Conservation (phyloP, 2,797 vertebrate genomes). For the Myotis myotis region DNA sequence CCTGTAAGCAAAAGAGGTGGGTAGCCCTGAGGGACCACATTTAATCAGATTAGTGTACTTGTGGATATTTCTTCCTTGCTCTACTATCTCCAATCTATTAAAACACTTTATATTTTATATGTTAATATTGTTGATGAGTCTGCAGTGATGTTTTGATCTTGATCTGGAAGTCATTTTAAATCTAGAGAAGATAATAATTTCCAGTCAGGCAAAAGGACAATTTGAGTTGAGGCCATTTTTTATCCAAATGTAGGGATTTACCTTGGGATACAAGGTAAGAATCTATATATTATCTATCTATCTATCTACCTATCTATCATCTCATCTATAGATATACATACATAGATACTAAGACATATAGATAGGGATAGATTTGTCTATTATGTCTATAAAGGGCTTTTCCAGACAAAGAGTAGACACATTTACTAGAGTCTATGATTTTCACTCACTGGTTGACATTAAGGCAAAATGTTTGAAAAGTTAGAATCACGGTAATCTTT, state of each 20-base stretch:
- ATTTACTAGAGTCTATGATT: not conserved
- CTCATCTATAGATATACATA: not conserved
- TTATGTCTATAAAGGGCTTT: not conserved
- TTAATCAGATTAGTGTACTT: not conserved
- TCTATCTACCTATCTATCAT: not conserved
- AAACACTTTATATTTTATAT: not conserved
- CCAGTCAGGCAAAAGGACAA: not conserved
- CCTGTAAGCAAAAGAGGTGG: not conserved
- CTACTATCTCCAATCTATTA: not conserved
- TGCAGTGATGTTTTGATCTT: not conserved
- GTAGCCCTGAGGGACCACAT: not conserved
- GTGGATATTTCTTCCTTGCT: not conserved
- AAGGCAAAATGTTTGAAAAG: not conserved
- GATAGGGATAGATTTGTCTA: not conserved
- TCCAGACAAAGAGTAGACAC: not conserved
- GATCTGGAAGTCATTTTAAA: not conserved
- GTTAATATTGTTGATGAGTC: not conserved
- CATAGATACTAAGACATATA: not conserved
- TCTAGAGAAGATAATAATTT: not conserved
- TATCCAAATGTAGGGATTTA: not conserved
- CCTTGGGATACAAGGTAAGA: not conserved
- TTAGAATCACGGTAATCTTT: not conserved
- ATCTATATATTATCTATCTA: not conserved
- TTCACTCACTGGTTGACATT: not conserved
- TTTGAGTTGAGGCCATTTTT: not conserved